A percentile compares a stretch with the other conserved stretches of the same genome.
phyloP scores from a whole-genome alignment of 2,888 invertebrate genomes.

The Druceiella hillmani region DNA sequence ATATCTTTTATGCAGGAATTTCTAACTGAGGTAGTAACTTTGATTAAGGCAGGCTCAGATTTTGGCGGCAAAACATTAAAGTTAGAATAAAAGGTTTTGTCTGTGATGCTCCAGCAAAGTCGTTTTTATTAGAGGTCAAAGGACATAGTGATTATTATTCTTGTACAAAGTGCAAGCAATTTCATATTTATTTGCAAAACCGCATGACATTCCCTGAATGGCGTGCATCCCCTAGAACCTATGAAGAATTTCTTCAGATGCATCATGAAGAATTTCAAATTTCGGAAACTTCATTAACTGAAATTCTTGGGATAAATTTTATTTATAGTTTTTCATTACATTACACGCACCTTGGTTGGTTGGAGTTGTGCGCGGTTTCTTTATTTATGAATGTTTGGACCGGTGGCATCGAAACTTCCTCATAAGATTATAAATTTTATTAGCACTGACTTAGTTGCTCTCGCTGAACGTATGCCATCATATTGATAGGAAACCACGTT shows the following conservation, averaged over 20 bases:
- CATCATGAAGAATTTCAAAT: constrained; percentile 16
- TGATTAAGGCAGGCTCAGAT: too few relatives aligned
- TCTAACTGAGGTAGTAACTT: too few relatives aligned
- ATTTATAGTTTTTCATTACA: constrained; percentile 17
- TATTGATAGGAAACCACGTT: constrained; percentile 18
- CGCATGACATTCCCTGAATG: constrained; percentile 13
- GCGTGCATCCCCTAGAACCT: constrained; percentile 13
- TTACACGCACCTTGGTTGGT: constrained; percentile 19
- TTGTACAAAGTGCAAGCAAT: constrained; percentile 17
- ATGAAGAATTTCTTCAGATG: constrained; percentile 14
- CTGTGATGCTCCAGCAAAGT: constrained; percentile 20
- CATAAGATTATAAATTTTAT: constrained; percentile 3
- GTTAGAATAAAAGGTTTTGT: too few relatives aligned
- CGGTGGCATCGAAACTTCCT: constrained; percentile 15
- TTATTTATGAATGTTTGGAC: constrained; percentile 17
- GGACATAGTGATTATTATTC: constrained; percentile 18
- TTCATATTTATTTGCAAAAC: constrained; percentile 8
- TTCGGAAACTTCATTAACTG: constrained; percentile 8
- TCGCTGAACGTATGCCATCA: constrained; percentile 13
- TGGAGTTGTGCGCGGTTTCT: constrained; percentile 14
- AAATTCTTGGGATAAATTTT: constrained; percentile 14
- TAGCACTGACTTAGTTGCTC: constrained; percentile 11
- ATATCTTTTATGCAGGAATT: too few relatives aligned
- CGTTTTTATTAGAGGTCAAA: constrained; percentile 13
- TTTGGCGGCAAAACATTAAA: too few relatives aligned